These are phyloP conservation scores for Rhynchomys soricoides DNA, from an alignment of 2,113 vertebrate genomes.

Conservation along the genomic window DNA sequence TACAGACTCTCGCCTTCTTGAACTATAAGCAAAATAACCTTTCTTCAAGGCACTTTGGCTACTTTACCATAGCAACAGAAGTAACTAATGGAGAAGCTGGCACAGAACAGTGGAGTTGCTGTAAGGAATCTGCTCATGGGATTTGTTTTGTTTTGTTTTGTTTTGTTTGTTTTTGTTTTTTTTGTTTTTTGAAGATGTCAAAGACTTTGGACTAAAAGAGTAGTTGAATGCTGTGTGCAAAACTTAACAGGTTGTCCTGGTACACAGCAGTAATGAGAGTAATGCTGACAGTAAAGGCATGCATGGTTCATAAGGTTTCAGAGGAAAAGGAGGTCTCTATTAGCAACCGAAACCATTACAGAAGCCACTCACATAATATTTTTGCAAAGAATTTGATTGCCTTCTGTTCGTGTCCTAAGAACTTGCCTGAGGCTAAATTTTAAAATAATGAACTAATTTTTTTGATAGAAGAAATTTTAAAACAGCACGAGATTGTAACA, in stretches of 20 bases:
- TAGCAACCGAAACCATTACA: not conserved
- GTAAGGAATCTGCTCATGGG: not conserved
- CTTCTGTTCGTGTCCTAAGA: not conserved
- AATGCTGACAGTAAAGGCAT: not conserved
- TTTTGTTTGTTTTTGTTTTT: no score
- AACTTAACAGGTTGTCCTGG: not conserved
- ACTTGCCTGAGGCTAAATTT: not conserved
- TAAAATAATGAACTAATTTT: not conserved
- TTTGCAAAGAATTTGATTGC: not conserved
- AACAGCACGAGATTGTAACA: not conserved
- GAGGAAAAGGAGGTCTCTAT: not conserved
- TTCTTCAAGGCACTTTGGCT: not conserved
- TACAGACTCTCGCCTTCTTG: no score
- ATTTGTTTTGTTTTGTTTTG: no score
- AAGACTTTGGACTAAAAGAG: not conserved
- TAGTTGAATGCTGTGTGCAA: not conserved
- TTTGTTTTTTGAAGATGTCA: not conserved
- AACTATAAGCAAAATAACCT: not conserved
- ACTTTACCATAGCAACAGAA: not conserved
- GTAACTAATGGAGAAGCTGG: not conserved
- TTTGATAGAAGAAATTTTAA: not conserved
- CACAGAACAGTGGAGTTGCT: not conserved
- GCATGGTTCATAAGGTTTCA: not conserved
- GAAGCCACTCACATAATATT: not conserved
- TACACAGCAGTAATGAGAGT: not conserved